Percentiles rank a stretch among this genome's conserved stretches.
Evolutionary conservation across 1,140 invertebrate genomes (phyloP).

Genomic region (Magallana angulata): DNA sequence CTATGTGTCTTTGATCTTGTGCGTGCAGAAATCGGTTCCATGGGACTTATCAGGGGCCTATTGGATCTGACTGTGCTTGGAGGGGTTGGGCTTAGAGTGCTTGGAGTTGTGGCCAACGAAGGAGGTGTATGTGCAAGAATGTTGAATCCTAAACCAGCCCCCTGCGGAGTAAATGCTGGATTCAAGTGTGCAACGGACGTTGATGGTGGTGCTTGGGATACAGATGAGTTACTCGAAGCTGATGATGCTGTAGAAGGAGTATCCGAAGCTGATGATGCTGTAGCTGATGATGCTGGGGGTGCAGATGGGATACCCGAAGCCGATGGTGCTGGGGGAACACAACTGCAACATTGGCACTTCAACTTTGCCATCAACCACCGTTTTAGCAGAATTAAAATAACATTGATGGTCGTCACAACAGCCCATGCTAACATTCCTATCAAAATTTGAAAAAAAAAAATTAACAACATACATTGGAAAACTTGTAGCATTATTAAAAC

Average conservation of each 20-base stretch:
- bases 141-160: not conserved
- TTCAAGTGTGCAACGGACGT: no score
- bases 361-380: constrained; percentile 1
- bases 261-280: no score
- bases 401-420: not conserved
- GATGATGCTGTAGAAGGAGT: no score
- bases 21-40: not conserved
- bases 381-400: not conserved
- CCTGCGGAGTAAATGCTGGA: no score
- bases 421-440: constrained; percentile 14
- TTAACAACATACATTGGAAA: not conserved
- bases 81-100: constrained; percentile 2
- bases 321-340: not conserved
- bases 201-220: no score
- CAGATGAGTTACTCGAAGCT: no score
- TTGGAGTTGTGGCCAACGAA: constrained; percentile 13
- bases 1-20: not conserved
- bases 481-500: constrained; percentile 2
- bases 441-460: not conserved
- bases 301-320: not conserved
- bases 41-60: not conserved
- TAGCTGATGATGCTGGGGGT: no score
- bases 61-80: not conserved
- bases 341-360: constrained; percentile 18
- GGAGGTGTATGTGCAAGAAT: not conserved